Conservation (phyloP, 30 jellyfish, hydroid and myxozoan genomes). For the Aurelia coerulea region DNA sequence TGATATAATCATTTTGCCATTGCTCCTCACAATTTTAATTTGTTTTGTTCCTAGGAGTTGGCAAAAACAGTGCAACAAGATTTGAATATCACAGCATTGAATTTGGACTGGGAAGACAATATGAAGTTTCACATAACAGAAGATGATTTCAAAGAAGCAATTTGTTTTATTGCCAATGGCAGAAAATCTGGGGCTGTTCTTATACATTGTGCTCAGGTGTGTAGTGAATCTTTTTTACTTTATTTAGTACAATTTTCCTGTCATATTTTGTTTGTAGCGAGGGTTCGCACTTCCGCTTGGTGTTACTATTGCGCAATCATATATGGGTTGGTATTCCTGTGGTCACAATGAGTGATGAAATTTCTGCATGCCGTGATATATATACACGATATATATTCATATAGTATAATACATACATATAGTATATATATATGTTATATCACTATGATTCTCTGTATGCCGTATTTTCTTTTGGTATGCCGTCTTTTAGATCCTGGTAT, state of each 20-base stretch:
- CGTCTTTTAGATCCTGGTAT: too few species aligned
- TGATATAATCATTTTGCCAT: too few species aligned
- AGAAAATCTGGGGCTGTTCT: slow-evolving; percentile 71
- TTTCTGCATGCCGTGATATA: too few species aligned
- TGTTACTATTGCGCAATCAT: too few species aligned
- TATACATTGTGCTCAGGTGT: slow-evolving; percentile 95
- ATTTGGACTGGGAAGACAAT: slow-evolving; percentile 87
- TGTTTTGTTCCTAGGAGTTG: slow-evolving; percentile 18
- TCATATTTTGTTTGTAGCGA: background rate
- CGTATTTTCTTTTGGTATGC: too few species aligned
- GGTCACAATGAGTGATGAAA: too few species aligned
- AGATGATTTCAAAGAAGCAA: slow-evolving; percentile 64
- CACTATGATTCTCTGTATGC: too few species aligned
- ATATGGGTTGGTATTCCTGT: too few species aligned
- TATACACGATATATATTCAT: too few species aligned
- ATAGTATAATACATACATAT: too few species aligned
- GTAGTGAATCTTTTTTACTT: background rate
- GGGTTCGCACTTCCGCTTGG: background rate
- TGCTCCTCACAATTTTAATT: too few species aligned
- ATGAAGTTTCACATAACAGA: slow-evolving; percentile 58
- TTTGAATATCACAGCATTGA: slow-evolving; percentile 25
- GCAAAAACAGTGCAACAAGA: slow-evolving; percentile 13
- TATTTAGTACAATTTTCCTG: background rate
- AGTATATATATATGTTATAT: too few species aligned
- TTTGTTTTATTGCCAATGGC: slow-evolving; percentile 48